Base-by-base conservation (phyloP, 2,113 vertebrate species). In the Willisornis vidua region DNA sequence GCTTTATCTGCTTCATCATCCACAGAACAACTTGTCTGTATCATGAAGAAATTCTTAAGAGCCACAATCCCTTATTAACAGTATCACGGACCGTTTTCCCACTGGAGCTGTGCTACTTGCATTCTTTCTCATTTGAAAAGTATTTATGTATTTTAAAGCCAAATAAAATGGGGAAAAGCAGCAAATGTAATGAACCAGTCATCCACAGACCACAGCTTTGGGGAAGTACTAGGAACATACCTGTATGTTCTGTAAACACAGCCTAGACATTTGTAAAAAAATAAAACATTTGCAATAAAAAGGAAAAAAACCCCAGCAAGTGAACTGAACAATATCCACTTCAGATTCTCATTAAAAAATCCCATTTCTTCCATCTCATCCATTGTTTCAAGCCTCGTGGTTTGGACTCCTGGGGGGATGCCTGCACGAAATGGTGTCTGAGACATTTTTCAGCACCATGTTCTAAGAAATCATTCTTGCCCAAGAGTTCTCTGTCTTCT, bases 341-440 rank as follows among this genome's bases (percentile, higher is more conserved):
- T 95, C 85, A 94, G 85, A 90, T 77, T 87, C 82, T 90, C 71
- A 87, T 95, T 91, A 91, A 83, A 65, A 95, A 94, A 79, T 2
- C 10, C 87, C 35, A 3, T 79, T 94, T 90, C 82, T 74, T 93
- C 89, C 91, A 74, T 93, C 37, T 83, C 2, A 0, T 39, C 90
- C 72, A 96, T 95, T 96, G 96, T 96, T 95, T 82, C 67, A 93
- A 58, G 91, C 63, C 63, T 87, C 1, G 55, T 1, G 78, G 96
- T 97, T 90, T 89, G 87, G 85, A 95, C 78, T 91, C 85, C 93
- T 90, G 46, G 37, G 70, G 78, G 59, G 23, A 39, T 89, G 89
- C 35, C 66, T 82, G 71, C 83, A 88, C 67, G 90, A 97, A 96
- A 91, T 96, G 87, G 85, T 85, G 49, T 83, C 92, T 90, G 1